Evolutionary conservation across 2,113 vertebrate genomes (phyloP).

Genomic region (Antechinus flavipes): DNA sequence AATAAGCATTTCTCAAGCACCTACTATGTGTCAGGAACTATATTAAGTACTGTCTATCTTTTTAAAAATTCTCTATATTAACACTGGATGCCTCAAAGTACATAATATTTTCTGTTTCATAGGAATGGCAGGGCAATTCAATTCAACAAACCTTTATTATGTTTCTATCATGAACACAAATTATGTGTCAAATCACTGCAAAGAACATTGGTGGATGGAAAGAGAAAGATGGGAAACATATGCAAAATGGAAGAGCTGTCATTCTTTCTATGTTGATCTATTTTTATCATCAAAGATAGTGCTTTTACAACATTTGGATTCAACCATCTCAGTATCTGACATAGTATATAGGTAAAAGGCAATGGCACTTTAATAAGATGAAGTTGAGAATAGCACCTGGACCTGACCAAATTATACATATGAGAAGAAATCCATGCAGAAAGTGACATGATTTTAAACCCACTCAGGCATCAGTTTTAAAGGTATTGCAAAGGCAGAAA

Average conservation of each 20-base stretch:
- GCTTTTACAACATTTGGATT: background rate
- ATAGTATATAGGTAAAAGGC: background rate
- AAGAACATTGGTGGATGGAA: background rate
- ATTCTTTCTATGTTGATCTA: background rate
- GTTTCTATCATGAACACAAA: background rate
- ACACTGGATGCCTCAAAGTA: background rate
- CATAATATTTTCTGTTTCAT: background rate
- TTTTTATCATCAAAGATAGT: background rate
- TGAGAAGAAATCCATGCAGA: background rate
- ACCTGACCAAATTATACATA: background rate
- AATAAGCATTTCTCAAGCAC: background rate
- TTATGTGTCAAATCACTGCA: background rate
- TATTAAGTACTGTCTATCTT: background rate
- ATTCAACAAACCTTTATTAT: background rate
- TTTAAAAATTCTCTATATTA: background rate
- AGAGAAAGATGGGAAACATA: background rate
- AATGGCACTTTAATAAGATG: background rate
- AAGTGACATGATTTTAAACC: background rate
- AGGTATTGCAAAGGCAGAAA: background rate
- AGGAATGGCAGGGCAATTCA: background rate
- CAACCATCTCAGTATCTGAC: background rate
- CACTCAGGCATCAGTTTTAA: background rate
- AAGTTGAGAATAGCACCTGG: background rate
- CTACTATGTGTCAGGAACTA: background rate
- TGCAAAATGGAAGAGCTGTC: background rate